Percentiles rank a stretch among this genome's conserved stretches.
Evolutionary conservation across 2,888 invertebrate species (phyloP).

Genomic region (Aplocera efformata): DNA sequence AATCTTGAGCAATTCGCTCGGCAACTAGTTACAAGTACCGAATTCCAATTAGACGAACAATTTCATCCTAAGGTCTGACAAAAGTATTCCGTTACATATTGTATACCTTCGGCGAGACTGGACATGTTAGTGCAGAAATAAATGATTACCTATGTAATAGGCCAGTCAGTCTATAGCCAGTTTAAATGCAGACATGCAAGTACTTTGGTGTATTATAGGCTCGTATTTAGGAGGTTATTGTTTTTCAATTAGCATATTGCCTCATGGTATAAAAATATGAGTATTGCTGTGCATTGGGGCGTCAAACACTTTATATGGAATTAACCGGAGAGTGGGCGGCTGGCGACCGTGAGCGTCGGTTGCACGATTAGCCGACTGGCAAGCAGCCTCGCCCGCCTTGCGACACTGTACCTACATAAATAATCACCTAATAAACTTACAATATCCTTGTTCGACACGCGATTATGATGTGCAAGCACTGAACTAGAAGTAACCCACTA

Average conservation of each 20-base stretch:
- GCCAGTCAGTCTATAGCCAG: too few relatives aligned
- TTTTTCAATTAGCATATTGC: slow-evolving; percentile 64
- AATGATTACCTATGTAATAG: too few relatives aligned
- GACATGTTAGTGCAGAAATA: too few relatives aligned
- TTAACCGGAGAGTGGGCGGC: slow-evolving; percentile 75
- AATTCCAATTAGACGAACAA: neutral
- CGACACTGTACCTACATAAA: slow-evolving; percentile 62
- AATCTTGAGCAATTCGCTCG: slow-evolving; percentile 25
- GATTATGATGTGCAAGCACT: slow-evolving; percentile 26
- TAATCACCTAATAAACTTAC: slow-evolving; percentile 48
- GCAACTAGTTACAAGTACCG: slow-evolving; percentile 1
- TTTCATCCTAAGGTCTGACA: neutral
- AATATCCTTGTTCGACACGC: slow-evolving; percentile 26
- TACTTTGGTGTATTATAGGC: neutral
- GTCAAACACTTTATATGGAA: slow-evolving; percentile 71
- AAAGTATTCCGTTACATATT: too few relatives aligned
- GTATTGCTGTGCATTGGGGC: slow-evolving; percentile 63
- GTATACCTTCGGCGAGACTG: too few relatives aligned
- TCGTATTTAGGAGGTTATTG: slow-evolving; percentile 35
- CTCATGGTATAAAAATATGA: slow-evolving; percentile 68
- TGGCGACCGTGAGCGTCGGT: slow-evolving; percentile 71
- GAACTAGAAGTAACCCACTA: slow-evolving; percentile 13
- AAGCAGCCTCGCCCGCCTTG: slow-evolving; percentile 52
- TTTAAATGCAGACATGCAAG: too few relatives aligned
- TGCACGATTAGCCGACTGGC: slow-evolving; percentile 60